A percentile compares a stretch with the other conserved stretches of the same genome.
Conservation (phyloP, 2,888 invertebrate genomes). For the Doris montereyensis region DNA sequence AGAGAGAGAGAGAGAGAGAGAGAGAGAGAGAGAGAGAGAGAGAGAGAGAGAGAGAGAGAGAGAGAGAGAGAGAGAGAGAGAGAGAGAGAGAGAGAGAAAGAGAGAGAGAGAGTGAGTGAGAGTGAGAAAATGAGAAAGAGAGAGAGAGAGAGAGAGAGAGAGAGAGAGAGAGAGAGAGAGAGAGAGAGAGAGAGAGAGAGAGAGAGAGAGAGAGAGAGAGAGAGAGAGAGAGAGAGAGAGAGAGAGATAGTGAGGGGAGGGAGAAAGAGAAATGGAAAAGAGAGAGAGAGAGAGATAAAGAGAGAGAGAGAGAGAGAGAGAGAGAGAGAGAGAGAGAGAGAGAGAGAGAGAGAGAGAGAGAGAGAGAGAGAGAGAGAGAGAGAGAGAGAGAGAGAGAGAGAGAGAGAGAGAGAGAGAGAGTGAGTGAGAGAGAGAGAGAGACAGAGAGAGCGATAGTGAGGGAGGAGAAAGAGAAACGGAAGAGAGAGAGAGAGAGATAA, state of each 20-base stretch:
- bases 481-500: conserved; percentile 5
- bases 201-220: neutral
- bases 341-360: conserved; percentile 26
- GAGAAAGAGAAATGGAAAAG: neutral
- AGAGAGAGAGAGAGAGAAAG: too few relatives aligned
- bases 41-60: too few relatives aligned
- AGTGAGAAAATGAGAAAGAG: too few relatives aligned
- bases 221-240: neutral
- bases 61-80: too few relatives aligned
- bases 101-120: too few relatives aligned
- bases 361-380: conserved; percentile 17
- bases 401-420: neutral
- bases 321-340: neutral
- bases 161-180: too few relatives aligned
- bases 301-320: neutral
- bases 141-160: too few relatives aligned
- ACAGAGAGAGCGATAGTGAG: neutral
- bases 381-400: conserved; percentile 4
- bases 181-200: neutral
- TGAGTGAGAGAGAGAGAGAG: neutral
- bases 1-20: too few relatives aligned
- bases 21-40: too few relatives aligned
- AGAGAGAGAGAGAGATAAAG: too few relatives aligned
- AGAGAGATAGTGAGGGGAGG: too few relatives aligned
- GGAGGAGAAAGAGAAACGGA: neutral